phyloP scores from a whole-genome alignment of 1,140 invertebrate species.

The Pygmarrhopalites habei region DNA sequence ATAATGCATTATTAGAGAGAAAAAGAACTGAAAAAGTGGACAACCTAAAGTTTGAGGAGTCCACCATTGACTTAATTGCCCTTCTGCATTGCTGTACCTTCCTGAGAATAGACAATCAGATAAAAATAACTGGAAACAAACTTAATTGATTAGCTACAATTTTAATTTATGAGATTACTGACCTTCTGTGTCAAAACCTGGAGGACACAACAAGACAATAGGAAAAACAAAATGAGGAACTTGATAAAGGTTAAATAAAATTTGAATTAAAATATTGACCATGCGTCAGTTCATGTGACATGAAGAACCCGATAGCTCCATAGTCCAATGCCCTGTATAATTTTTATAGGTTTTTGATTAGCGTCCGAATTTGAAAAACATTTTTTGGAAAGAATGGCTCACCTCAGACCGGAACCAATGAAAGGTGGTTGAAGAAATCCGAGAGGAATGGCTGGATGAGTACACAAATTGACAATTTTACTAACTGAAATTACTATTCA shows the following conservation, averaged over 20 bases:
- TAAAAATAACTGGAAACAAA: no score
- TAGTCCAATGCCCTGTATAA: conserved; percentile 18
- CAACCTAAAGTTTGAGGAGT: conserved; percentile 17
- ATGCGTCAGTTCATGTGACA: conserved; percentile 23
- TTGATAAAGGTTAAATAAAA: no score
- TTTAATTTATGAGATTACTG: background rate
- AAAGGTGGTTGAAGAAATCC: conserved; percentile 65
- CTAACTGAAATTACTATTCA: no score
- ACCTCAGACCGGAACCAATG: conserved; percentile 57
- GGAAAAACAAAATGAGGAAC: no score
- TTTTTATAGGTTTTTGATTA: no score
- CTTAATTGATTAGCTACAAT: no score
- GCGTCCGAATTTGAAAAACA: conserved; percentile 7
- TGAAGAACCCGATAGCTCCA: conserved; percentile 22
- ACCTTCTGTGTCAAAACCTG: conserved; percentile 16
- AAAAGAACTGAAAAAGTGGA: no score
- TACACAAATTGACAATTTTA: no score
- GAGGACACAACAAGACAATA: no score
- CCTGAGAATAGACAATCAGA: conserved; percentile 1
- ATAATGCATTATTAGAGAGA: no score
- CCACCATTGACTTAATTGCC: conserved; percentile 17
- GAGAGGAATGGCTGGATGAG: conserved; percentile 59
- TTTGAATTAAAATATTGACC: no score
- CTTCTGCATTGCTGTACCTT: conserved; percentile 4
- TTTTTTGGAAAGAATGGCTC: background rate